Evolutionary conservation across 2,888 invertebrate genomes (phyloP).

Genomic region (Leucania comma): DNA sequence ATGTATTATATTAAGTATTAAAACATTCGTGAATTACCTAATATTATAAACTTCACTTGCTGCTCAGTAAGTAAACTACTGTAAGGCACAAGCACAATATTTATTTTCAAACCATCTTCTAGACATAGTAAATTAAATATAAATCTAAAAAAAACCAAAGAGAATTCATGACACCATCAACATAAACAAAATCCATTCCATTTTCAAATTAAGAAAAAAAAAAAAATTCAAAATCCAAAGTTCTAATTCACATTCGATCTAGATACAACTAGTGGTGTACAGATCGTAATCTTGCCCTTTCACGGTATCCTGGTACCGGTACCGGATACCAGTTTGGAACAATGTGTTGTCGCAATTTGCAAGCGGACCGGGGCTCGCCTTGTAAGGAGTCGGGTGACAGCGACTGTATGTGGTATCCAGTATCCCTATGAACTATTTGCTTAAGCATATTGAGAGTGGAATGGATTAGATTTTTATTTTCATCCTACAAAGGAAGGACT

Average conservation of each 20-base stretch:
- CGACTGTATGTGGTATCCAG: constrained; percentile 63
- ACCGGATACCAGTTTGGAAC: constrained; percentile 76
- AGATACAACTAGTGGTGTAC: constrained; percentile 64
- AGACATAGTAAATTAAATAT: background rate
- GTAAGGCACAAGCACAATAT: background rate
- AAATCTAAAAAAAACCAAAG: background rate
- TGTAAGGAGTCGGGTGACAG: constrained; percentile 73
- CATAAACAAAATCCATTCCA: constrained; percentile 20
- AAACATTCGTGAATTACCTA: too few relatives aligned
- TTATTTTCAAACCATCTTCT: constrained; percentile 13
- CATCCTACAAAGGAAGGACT: background rate
- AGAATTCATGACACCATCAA: constrained; percentile 6
- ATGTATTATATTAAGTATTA: too few relatives aligned
- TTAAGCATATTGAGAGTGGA: constrained; percentile 1
- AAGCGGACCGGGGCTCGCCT: constrained; percentile 82
- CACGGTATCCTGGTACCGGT: constrained; percentile 61
- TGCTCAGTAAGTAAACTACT: too few relatives aligned
- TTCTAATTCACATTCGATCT: constrained; percentile 67
- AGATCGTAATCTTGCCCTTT: constrained; percentile 71
- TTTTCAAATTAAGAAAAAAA: constrained; percentile 48
- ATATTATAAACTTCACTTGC: too few relatives aligned
- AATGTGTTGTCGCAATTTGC: constrained; percentile 89
- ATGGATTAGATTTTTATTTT: constrained; percentile 44
- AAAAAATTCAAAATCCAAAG: constrained; percentile 46
- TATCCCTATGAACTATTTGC: constrained; percentile 60